Evolutionary conservation across 1,140 invertebrate genomes (phyloP).

Genomic region (Tetranychus urticae): DNA sequence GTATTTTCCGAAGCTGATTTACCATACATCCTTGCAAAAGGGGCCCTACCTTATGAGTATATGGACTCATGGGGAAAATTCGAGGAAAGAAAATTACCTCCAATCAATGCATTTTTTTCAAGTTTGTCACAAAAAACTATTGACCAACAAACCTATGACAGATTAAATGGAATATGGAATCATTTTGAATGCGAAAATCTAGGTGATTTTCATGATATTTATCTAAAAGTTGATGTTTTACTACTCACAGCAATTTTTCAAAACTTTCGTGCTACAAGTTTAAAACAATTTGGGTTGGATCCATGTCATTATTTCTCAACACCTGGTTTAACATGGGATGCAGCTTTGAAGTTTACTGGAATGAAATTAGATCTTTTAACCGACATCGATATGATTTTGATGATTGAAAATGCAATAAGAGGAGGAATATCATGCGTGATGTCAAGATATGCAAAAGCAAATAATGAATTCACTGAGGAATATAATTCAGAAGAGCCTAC

Average conservation of each 20-base stretch:
- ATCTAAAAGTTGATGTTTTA: not conserved
- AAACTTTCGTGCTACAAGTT: not conserved
- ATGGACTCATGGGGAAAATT: not conserved
- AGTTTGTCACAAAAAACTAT: not conserved
- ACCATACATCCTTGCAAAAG: not conserved
- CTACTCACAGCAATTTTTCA: not conserved
- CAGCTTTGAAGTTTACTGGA: not conserved
- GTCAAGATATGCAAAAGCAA: not conserved
- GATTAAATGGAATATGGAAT: not conserved
- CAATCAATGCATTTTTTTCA: not conserved
- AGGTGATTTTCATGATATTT: not conserved
- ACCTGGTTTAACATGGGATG: not conserved
- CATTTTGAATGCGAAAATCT: not conserved
- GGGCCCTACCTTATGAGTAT: not conserved
- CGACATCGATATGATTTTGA: conserved; percentile 14
- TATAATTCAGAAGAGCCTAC: conserved; percentile 10
- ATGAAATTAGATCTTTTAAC: conserved; percentile 10
- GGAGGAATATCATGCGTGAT: not conserved
- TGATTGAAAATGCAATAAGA: conserved; percentile 15
- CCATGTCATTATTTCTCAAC: not conserved
- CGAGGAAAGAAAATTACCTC: not conserved
- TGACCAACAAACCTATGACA: not conserved
- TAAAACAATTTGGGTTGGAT: not conserved
- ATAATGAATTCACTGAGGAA: conserved; percentile 11
- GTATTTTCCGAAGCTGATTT: not conserved